Conservation (phyloP, 2,797 vertebrate genomes). For the Leptoclinus maculatus region DNA sequence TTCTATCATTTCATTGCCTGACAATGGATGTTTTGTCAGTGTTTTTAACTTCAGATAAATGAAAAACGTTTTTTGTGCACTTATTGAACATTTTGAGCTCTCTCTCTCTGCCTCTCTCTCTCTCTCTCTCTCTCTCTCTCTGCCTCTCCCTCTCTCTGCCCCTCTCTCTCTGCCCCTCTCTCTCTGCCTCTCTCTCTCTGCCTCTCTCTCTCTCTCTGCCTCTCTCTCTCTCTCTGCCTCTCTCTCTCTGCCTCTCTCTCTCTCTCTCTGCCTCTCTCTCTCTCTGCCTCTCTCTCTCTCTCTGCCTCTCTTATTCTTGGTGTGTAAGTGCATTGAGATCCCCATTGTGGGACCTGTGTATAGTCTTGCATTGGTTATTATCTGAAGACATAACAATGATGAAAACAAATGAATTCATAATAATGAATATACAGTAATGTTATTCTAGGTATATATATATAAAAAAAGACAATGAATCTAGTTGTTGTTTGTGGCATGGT, state of each 20-base stretch:
- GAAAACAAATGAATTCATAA: conserved; percentile 74
- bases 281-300: background rate
- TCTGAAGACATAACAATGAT: conserved; percentile 83
- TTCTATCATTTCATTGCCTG: conserved; percentile 94
- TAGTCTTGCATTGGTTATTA: conserved; percentile 93
- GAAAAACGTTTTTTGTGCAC: conserved; percentile 90
- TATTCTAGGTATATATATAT: conserved; percentile 85
- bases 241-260: conserved; percentile 50
- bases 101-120: conserved; percentile 4
- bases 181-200: background rate
- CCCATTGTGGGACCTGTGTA: conserved; percentile 88
- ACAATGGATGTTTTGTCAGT: conserved; percentile 93
- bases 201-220: conserved; percentile 54
- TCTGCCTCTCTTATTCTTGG: conserved; percentile 80
- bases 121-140: conserved; percentile 8
- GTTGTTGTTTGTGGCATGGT: conserved; percentile 98
- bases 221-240: conserved; percentile 50
- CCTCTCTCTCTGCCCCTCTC: conserved; percentile 13
- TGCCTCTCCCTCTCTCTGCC: conserved; percentile 56
- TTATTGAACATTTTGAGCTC: conserved; percentile 93
- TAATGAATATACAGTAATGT: conserved; percentile 75
- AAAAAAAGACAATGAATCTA: conserved; percentile 87
- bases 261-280: background rate
- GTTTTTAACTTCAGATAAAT: conserved; percentile 84
- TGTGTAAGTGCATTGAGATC: conserved; percentile 96